Evolutionary conservation across 2,797 vertebrate genomes (phyloP).

Genomic region (Microtus californicus): DNA sequence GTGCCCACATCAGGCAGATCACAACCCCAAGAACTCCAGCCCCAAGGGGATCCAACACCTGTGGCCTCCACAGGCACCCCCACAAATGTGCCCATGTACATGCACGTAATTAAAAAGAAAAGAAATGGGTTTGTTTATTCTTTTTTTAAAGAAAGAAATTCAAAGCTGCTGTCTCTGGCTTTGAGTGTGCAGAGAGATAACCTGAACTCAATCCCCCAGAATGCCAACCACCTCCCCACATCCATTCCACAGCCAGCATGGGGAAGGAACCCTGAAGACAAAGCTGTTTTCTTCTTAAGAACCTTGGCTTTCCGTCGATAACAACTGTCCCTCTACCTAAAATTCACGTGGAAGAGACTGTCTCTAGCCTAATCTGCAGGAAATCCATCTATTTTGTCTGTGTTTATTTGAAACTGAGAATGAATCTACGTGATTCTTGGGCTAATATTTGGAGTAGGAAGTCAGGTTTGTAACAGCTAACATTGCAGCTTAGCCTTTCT

Average conservation of each 20-base stretch:
- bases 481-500: neutral
- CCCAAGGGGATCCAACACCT: neutral
- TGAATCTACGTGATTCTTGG: neutral
- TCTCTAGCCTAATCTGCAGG: neutral
- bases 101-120: neutral
- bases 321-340: neutral
- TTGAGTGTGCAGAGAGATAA: neutral
- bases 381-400: neutral
- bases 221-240: accelerated
- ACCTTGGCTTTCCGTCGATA: neutral
- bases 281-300: neutral
- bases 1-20: neutral
- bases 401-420: neutral
- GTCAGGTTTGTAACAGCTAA: neutral
- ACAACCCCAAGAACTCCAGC: neutral
- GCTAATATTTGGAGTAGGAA: neutral
- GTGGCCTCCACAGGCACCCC: neutral
- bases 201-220: neutral
- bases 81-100: neutral
- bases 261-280: neutral
- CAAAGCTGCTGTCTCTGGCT: neutral
- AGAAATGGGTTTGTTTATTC: neutral
- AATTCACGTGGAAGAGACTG: neutral
- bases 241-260: neutral
- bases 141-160: neutral